Evolutionary conservation across 92 coral and sea anemone genomes (phyloP), one percentile per base, ranked within the genome.

Genomic region (Zoanthus sociatus): DNA sequence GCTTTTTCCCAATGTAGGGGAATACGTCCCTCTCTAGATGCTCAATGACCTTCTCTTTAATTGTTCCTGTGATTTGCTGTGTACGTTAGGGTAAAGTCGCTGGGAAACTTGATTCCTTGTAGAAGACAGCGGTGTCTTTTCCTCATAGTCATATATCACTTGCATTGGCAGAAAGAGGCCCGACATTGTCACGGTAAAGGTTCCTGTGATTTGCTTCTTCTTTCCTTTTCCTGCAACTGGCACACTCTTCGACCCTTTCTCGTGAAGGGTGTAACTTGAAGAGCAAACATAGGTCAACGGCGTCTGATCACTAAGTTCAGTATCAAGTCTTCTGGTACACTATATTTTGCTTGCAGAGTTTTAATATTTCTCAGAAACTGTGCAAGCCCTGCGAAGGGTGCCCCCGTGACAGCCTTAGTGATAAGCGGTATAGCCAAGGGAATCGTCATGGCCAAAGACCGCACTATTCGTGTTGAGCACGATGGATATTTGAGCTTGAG

Each of bases 151-250:
- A n/a, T 88, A 82, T 73, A 88, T 82, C 53, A 88, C 87, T 72
- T 88, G 91, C 91, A 88, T 88, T 60, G 87, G 91, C 71, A 88
- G 83, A 88, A 88, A 88, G 30, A 45, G 17, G 50, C 83, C 91
- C 64, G 87, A 45, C 87, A 88, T 88, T 17, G 87, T 74, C 7
- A 88, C 87, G 68, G 86, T 70, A 30, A 77, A 77, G 31, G 89
- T 68, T 87, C 89, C 89, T 20, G 89, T 78, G 73, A 87, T 68
- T 48, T 87, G 45, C 77, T 88, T 88, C 83, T 88, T 88, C 60
- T 82, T 44, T 83, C 87, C 77, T 48, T 82, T 74, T 37, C 90
- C 68, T 61, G 17, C 68, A 21, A 82, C 54, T 46, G 91, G 91
- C 16, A 73, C 91, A 73, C 89, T 86, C 26, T 54, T 75, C 20